These are phyloP conservation scores for Valencia hispanica DNA, from an alignment of 2,797 vertebrate genomes.

Conservation along the genomic window DNA sequence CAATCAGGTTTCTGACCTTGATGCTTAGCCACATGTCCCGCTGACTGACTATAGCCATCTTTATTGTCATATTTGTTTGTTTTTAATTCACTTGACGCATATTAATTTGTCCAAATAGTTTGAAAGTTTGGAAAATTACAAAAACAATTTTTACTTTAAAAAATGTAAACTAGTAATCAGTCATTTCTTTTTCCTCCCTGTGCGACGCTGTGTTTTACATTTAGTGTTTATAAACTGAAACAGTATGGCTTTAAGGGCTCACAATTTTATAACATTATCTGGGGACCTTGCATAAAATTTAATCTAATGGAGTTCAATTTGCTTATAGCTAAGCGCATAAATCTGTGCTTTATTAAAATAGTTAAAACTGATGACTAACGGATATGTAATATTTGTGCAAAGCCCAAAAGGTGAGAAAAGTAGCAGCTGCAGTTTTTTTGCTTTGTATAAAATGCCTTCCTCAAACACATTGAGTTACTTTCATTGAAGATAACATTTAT, in stretches of 20 bases:
- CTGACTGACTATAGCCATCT: neutral
- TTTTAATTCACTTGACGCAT: neutral
- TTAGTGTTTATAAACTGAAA: neutral
- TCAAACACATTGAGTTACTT: neutral
- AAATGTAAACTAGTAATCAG: neutral
- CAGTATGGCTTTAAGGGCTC: neutral
- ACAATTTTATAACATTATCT: neutral
- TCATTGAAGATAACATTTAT: conserved; percentile 5
- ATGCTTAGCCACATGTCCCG: neutral
- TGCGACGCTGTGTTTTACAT: neutral
- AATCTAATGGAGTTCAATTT: conserved; percentile 3
- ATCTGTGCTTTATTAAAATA: conserved; percentile 5
- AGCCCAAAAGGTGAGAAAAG: neutral
- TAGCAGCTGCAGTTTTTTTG: neutral
- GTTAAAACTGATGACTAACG: neutral
- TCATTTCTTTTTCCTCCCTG: neutral
- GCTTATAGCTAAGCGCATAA: neutral
- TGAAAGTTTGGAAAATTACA: neutral
- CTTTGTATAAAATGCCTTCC: neutral
- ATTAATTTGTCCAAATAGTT: neutral
- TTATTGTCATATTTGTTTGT: neutral
- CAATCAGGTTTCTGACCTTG: neutral
- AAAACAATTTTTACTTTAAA: neutral
- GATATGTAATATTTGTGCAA: neutral
- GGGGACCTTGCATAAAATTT: conserved; percentile 1